Evolutionary conservation across 2,888 invertebrate genomes (phyloP).

Genomic region (Catocala nupta): DNA sequence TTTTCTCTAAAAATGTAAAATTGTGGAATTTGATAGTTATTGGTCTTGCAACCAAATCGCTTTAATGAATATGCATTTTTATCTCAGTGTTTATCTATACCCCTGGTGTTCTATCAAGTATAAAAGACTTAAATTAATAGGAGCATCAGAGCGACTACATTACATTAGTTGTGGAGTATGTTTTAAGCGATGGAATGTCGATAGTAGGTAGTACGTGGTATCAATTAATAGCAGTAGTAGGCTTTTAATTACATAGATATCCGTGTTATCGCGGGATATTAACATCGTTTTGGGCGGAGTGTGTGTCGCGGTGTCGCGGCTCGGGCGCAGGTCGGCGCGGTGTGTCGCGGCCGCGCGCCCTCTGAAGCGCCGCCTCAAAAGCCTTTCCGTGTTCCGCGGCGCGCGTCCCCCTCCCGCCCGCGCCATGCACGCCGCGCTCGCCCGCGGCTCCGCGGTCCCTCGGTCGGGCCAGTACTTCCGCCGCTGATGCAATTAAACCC

Average conservation of each 20-base stretch:
- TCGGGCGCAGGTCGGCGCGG: constrained; percentile 41
- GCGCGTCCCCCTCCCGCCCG: constrained; percentile 35
- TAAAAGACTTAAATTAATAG: not conserved
- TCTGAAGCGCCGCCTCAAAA: constrained; percentile 83
- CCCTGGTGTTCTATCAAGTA: not conserved
- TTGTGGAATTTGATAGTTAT: not conserved
- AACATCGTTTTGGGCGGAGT: constrained; percentile 24
- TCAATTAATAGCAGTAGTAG: constrained; percentile 20
- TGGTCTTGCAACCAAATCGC: too few species aligned
- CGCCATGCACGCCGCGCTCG: constrained; percentile 18
- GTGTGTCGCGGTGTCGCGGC: constrained; percentile 29
- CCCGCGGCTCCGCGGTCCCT: constrained; percentile 19
- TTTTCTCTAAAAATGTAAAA: not conserved
- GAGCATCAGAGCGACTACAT: not conserved
- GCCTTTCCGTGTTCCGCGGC: constrained; percentile 82
- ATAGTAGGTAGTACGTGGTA: constrained; percentile 3
- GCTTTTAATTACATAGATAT: constrained; percentile 25
- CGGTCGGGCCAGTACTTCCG: constrained; percentile 34
- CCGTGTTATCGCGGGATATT: constrained; percentile 20
- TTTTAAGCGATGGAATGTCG: not conserved
- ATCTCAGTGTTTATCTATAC: not conserved
- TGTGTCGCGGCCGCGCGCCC: constrained; percentile 41
- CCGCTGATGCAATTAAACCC: constrained; percentile 55
- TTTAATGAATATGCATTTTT: not conserved
- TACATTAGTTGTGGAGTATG: not conserved